Conservation (phyloP, 2,888 invertebrate genomes). For the Liopterus haemorrhoidalis region DNA sequence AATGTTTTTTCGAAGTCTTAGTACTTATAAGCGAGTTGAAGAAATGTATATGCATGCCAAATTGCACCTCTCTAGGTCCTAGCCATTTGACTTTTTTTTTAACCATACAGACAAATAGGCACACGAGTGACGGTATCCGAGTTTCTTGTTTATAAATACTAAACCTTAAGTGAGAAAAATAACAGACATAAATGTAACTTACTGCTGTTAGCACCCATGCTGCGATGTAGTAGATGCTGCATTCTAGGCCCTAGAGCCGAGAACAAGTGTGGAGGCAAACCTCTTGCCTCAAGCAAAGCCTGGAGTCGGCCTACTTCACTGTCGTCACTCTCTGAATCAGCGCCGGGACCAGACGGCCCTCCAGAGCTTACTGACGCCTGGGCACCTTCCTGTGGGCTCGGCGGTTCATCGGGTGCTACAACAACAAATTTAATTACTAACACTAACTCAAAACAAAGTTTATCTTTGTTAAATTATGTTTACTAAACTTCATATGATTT, state of each 20-base stretch:
- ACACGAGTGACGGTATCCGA: background rate
- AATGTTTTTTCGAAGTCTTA: no score
- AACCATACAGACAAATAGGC: background rate
- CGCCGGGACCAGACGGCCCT: slow-evolving; percentile 45
- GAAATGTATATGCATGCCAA: no score
- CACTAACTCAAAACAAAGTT: no score
- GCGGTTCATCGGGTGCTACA: slow-evolving; percentile 43
- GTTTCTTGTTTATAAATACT: slow-evolving; percentile 5
- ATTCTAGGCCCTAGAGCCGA: slow-evolving; percentile 93
- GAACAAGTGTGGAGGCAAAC: slow-evolving; percentile 93
- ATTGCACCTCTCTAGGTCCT: no score
- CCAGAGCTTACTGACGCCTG: slow-evolving; percentile 41
- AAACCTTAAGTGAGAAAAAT: background rate
- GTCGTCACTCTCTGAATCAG: slow-evolving; percentile 78
- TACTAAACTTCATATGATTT: no score
- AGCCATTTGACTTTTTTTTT: background rate
- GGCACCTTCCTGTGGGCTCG: slow-evolving; percentile 44
- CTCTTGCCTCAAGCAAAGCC: slow-evolving; percentile 88
- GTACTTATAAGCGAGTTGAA: no score
- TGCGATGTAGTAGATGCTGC: slow-evolving; percentile 91
- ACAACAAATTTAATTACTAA: no score
- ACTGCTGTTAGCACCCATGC: slow-evolving; percentile 82
- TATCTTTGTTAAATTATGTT: no score
- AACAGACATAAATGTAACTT: slow-evolving; percentile 35
- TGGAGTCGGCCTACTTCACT: slow-evolving; percentile 93